Evolutionary conservation across 37 sponge, comb jelly and placozoan species (phyloP).

Genomic region (Hormiphora californensis): DNA sequence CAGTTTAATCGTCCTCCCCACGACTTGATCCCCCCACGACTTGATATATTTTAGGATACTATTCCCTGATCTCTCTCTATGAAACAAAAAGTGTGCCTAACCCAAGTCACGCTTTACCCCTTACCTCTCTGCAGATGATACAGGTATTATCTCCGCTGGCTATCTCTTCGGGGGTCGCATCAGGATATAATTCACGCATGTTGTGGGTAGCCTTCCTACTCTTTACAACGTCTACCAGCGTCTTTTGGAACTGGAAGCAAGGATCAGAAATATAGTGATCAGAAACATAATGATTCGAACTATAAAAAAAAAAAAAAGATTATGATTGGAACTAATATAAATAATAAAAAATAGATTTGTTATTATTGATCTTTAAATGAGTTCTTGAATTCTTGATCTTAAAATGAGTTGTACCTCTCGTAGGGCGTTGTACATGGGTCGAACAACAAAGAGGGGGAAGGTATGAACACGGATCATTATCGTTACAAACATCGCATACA

Average conservation of each 20-base stretch:
- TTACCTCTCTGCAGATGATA: slow-evolving; percentile 93
- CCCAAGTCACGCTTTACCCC: no score
- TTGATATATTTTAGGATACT: no score
- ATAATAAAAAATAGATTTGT: no score
- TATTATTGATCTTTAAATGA: neutral
- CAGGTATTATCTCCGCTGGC: slow-evolving; percentile 70
- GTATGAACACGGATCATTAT: slow-evolving; percentile 85
- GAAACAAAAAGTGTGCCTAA: no score
- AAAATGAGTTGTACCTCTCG: neutral
- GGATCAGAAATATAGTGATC: no score
- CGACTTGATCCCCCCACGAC: neutral
- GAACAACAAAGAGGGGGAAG: slow-evolving; percentile 83
- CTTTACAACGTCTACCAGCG: slow-evolving; percentile 70
- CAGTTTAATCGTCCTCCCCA: no score
- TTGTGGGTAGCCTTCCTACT: slow-evolving; percentile 70
- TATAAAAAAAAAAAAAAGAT: no score
- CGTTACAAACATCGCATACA: slow-evolving; percentile 78
- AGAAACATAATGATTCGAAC: no score
- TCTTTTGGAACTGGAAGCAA: slow-evolving; percentile 86
- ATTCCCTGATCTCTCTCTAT: no score
- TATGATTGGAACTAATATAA: no score
- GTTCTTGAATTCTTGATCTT: neutral
- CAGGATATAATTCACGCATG: slow-evolving; percentile 68
- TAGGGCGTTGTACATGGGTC: slow-evolving; percentile 81
- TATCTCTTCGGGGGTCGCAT: slow-evolving; percentile 87